Evolutionary conservation across 2,113 vertebrate species (phyloP).

Genomic region (Nesogale talazaci): DNA sequence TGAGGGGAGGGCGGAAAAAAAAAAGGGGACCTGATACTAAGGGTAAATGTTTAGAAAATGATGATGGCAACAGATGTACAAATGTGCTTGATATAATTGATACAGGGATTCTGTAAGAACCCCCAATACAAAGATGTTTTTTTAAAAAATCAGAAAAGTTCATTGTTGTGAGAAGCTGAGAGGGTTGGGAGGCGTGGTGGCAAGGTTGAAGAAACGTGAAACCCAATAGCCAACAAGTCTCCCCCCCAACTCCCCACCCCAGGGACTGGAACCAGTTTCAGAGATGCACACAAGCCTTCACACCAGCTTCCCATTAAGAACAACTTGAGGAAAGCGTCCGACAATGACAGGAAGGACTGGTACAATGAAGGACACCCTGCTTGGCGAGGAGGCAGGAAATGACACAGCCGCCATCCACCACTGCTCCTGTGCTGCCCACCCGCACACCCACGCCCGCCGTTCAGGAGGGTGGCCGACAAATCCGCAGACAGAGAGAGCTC

Average conservation of each 20-base stretch:
- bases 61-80: no score
- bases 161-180: neutral
- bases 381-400: constrained; percentile 53
- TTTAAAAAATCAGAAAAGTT: neutral
- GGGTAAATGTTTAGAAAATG: no score
- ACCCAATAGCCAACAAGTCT: neutral
- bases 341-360: constrained; percentile 58
- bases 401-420: neutral
- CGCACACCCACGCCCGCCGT: neutral
- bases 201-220: neutral
- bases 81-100: no score
- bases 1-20: no score
- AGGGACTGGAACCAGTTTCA: neutral
- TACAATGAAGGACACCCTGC: constrained; percentile 49
- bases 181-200: no score
- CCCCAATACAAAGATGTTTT: no score
- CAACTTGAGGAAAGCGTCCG: constrained; percentile 68
- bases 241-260: neutral
- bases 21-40: no score
- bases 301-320: constrained; percentile 59
- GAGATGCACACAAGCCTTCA: constrained; percentile 69
- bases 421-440: no score
- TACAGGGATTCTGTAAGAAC: no score
- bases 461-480: neutral
- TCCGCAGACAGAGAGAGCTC: neutral